A percentile compares a stretch with the other conserved stretches of the same genome.
phyloP scores from a whole-genome alignment of 2,888 invertebrate species.

The Aspidapion aeneum region DNA sequence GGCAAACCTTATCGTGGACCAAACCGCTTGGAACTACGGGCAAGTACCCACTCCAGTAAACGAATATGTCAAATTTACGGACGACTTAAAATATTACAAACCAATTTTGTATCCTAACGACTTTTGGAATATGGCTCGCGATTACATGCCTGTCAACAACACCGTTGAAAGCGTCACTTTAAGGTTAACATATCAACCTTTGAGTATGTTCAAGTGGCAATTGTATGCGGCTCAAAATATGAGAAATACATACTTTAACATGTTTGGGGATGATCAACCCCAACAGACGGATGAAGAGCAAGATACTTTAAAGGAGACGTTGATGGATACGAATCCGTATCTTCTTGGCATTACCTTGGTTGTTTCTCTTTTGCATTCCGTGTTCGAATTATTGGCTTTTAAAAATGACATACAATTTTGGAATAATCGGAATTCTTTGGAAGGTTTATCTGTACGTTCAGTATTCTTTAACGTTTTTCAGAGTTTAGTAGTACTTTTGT shows the following conservation, averaged over 20 bases:
- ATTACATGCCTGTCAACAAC: conserved; percentile 86
- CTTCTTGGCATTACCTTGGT: conserved; percentile 86
- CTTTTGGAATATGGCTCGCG: conserved; percentile 97
- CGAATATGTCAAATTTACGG: conserved; percentile 86
- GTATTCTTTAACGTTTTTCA: conserved; percentile 99
- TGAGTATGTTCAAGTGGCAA: conserved; percentile 98
- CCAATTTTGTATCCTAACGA: conserved; percentile 95
- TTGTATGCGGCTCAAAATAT: conserved; percentile 95
- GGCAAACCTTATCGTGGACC: conserved; percentile 91
- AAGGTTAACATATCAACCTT: conserved; percentile 77
- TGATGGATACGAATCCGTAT: conserved; percentile 96
- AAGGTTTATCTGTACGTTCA: conserved; percentile 95
- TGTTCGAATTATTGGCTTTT: conserved; percentile 97
- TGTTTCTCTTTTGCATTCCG: conserved; percentile 92
- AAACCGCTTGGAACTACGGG: conserved; percentile 91
- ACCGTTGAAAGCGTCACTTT: conserved; percentile 64
- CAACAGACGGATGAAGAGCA: conserved; percentile 86
- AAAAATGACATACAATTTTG: conserved; percentile 99
- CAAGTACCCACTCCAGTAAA: conserved; percentile 89
- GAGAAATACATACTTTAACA: conserved; percentile 74
- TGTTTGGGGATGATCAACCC: conserved; percentile 61
- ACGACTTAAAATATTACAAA: conserved; percentile 82
- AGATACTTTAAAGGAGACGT: conserved; percentile 87
- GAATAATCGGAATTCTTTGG: conserved; percentile 95
- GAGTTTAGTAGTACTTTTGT: conserved; percentile 89